Conservation (phyloP, 2,113 vertebrate genomes). For the Callorhinus ursinus region DNA sequence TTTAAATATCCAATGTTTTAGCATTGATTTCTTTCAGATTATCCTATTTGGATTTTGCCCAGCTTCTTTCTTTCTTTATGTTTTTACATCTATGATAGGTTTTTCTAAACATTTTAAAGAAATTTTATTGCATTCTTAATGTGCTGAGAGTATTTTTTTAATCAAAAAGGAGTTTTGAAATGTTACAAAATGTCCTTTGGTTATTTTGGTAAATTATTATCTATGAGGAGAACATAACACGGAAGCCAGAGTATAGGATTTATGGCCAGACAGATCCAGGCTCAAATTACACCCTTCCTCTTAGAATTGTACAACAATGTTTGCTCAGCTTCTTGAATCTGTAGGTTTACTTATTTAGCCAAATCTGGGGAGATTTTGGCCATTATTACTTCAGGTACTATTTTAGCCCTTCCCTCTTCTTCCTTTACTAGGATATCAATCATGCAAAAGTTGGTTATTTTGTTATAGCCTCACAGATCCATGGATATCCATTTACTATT, state of each 20-base stretch:
- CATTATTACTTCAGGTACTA: neutral
- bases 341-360: neutral
- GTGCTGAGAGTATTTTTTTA: neutral
- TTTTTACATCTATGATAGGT: neutral
- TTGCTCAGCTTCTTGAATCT: neutral
- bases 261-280: neutral
- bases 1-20: neutral
- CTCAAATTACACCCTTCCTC: neutral
- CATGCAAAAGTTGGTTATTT: neutral
- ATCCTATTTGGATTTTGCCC: neutral
- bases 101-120: neutral
- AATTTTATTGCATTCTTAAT: slow-evolving; percentile 11
- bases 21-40: neutral
- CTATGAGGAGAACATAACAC: neutral
- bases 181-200: neutral
- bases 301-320: neutral
- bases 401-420: neutral
- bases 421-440: neutral
- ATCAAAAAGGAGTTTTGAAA: slow-evolving; percentile 1
- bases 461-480: neutral
- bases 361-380: neutral
- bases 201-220: neutral
- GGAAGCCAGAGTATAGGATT: neutral
- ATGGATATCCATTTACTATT: too few species aligned
- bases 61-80: neutral